These are phyloP conservation scores for Synanthedon formicaeformis DNA, from an alignment of 2,888 invertebrate species.

Conservation along the genomic window DNA sequence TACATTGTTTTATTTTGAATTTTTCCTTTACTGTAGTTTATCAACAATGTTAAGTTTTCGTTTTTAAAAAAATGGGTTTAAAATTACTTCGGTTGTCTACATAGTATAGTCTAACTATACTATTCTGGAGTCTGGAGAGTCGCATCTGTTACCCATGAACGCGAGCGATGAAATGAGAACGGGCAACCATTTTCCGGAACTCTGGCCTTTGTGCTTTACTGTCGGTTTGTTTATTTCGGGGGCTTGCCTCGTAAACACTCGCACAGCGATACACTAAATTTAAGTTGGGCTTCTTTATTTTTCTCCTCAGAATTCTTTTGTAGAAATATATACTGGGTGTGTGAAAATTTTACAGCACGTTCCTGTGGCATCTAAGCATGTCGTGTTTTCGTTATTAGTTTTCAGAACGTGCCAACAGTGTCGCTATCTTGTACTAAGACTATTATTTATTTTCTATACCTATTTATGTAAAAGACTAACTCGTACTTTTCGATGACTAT, in stretches of 20 bases:
- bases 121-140: conserved; percentile 8
- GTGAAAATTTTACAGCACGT: conserved; percentile 6
- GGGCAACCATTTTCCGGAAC: conserved; percentile 42
- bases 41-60: too few relatives aligned
- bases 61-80: too few relatives aligned
- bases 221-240: conserved; percentile 60
- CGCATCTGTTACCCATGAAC: conserved; percentile 30
- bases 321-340: conserved; percentile 12
- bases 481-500: background rate
- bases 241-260: conserved; percentile 60
- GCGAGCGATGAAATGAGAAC: conserved; percentile 41
- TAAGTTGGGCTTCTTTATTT: conserved; percentile 52
- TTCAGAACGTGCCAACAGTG: background rate
- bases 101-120: background rate
- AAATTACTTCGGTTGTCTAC: too few relatives aligned
- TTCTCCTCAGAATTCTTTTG: conserved; percentile 36
- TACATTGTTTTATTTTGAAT: too few relatives aligned
- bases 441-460: too few relatives aligned
- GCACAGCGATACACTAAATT: conserved; percentile 56
- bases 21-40: too few relatives aligned
- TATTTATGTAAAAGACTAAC: too few relatives aligned
- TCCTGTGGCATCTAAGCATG: conserved; percentile 1
- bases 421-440: background rate
- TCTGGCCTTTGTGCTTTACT: conserved; percentile 52
- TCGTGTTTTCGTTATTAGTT: conserved; percentile 6